Percentiles rank a stretch among this genome's conserved stretches.
Evolutionary conservation across 2,113 vertebrate genomes (phyloP).

Genomic region (Typhlomys cinereus): DNA sequence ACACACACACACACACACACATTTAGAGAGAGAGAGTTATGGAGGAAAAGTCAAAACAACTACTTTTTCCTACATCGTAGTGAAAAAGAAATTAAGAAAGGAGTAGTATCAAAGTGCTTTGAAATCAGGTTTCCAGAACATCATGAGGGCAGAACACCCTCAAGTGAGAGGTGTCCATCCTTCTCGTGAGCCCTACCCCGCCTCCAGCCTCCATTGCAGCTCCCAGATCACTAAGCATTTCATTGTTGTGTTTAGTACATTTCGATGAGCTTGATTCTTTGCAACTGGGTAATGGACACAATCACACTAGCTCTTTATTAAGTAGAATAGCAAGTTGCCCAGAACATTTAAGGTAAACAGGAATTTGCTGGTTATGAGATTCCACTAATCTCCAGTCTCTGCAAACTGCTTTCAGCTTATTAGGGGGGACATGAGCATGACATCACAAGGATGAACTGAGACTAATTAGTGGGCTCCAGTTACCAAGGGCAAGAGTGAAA

Average conservation of each 20-base stretch:
- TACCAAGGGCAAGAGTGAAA: slow-evolving; percentile 54
- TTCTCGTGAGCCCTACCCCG: fast-evolving
- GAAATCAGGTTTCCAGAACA: background rate
- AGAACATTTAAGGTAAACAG: slow-evolving; percentile 9
- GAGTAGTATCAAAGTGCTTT: background rate
- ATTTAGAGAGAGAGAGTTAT: background rate
- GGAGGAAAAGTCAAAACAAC: background rate
- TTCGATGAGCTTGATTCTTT: slow-evolving; percentile 35
- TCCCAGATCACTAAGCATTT: background rate
- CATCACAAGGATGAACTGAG: slow-evolving; percentile 27
- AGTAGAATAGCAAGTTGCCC: slow-evolving; percentile 12
- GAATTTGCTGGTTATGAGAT: slow-evolving; percentile 41
- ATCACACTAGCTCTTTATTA: background rate
- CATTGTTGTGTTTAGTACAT: background rate
- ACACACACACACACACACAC: no score
- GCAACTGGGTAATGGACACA: background rate
- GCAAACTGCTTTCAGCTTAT: slow-evolving; percentile 38
- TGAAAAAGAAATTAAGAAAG: background rate
- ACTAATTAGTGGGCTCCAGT: slow-evolving; percentile 28
- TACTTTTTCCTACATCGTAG: background rate
- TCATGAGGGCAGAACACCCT: background rate
- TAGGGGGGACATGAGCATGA: slow-evolving; percentile 10
- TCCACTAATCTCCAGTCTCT: slow-evolving; percentile 42
- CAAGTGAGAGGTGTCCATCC: background rate
- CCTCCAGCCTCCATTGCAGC: background rate